A percentile compares a stretch with the other conserved stretches of the same genome.
Evolutionary conservation across 2,113 vertebrate species (phyloP).

Genomic region (Callopanchax toddi): DNA sequence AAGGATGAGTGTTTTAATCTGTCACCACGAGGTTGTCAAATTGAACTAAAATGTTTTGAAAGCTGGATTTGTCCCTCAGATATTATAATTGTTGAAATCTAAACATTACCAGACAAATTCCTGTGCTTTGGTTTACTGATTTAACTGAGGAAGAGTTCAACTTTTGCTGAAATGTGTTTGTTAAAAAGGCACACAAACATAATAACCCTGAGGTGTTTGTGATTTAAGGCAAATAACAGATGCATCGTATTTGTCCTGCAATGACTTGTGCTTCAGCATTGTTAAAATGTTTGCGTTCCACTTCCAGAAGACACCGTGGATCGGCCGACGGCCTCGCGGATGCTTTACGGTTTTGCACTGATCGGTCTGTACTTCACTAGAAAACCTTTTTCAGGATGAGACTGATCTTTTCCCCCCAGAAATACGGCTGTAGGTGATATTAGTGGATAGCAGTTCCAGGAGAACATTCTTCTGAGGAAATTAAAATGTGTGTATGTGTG

Average conservation of each 20-base stretch:
- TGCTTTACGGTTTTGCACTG: not conserved
- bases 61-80: too few relatives aligned
- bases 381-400: constrained; percentile 19
- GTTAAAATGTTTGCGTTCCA: not conserved
- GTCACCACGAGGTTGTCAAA: not conserved
- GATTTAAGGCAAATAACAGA: too few relatives aligned
- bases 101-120: too few relatives aligned
- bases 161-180: too few relatives aligned
- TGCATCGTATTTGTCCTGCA: too few relatives aligned
- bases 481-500: not conserved
- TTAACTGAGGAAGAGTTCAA: too few relatives aligned
- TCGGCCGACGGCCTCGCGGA: constrained; percentile 1
- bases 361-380: constrained; percentile 1
- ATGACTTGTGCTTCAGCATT: too few relatives aligned
- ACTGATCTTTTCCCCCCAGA: constrained; percentile 23
- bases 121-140: not conserved
- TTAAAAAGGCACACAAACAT: too few relatives aligned
- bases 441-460: constrained; percentile 6
- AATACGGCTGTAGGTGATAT: constrained; percentile 9
- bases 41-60: not conserved
- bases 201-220: too few relatives aligned
- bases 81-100: too few relatives aligned
- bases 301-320: too few relatives aligned
- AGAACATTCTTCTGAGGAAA: constrained; percentile 6
- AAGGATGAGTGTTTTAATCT: constrained; percentile 48